These are phyloP conservation scores for Vollenhovia emeryi DNA, from an alignment of 1,140 invertebrate genomes.

Conservation along the genomic window DNA sequence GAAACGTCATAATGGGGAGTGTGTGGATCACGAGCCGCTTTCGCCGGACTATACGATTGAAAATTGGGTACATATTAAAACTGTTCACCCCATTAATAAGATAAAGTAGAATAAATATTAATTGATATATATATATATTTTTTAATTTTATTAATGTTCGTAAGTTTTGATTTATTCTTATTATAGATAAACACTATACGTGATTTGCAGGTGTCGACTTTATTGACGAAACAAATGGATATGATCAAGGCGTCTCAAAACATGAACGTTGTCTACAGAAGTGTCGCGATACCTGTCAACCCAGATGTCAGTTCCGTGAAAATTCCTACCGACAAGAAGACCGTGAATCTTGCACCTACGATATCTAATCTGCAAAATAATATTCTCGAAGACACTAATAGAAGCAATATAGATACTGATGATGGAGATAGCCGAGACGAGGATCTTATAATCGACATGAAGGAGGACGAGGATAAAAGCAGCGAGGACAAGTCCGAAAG, in stretches of 20 bases:
- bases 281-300: too few relatives aligned
- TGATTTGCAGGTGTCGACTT: conserved; percentile 69
- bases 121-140: not conserved
- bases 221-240: conserved; percentile 74
- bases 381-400: conserved; percentile 8
- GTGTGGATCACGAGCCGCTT: conserved; percentile 66
- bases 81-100: not conserved
- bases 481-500: not conserved
- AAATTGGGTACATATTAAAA: conserved; percentile 78
- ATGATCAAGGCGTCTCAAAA: conserved; percentile 68
- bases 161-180: not conserved
- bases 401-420: conserved; percentile 31
- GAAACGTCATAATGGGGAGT: conserved; percentile 76
- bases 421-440: conserved; percentile 70
- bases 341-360: conserved; percentile 5
- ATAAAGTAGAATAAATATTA: not conserved
- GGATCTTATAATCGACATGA: conserved; percentile 70
- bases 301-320: not conserved
- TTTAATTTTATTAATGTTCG: not conserved
- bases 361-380: conserved; percentile 10
- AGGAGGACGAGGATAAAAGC: conserved; percentile 62
- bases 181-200: not conserved
- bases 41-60: conserved; percentile 78
- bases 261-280: not conserved
- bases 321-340: not conserved